phyloP scores from a whole-genome alignment of 2,113 vertebrate species.

The Odobenus rosmarus region DNA sequence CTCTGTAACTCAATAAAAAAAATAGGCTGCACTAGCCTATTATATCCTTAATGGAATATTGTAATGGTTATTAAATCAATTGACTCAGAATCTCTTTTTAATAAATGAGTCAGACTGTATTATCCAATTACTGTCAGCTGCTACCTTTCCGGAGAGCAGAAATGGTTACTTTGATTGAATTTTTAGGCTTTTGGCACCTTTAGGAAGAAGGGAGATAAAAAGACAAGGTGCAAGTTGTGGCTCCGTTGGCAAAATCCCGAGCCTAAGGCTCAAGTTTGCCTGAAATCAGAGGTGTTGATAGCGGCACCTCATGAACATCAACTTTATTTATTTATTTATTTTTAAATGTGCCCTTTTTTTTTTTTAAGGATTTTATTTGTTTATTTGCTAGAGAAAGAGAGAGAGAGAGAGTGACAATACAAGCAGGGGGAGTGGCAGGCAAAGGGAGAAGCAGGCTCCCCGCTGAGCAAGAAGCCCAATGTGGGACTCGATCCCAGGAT shows the following conservation, averaged over 20 bases:
- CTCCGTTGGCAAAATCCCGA: not conserved
- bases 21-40: constrained; percentile 83
- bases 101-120: constrained; percentile 89
- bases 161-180: constrained; percentile 86
- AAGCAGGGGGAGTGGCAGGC: no score
- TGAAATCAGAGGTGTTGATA: not conserved
- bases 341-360: no score
- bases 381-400: no score
- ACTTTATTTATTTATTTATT: not conserved
- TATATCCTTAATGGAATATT: constrained; percentile 89
- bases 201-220: not conserved
- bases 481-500: no score
- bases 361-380: no score
- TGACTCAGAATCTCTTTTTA: constrained; percentile 89
- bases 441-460: no score
- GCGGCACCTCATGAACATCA: not conserved
- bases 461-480: no score
- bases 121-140: constrained; percentile 88
- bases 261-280: not conserved
- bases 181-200: constrained; percentile 84
- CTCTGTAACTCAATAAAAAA: constrained; percentile 86
- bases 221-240: not conserved
- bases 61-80: constrained; percentile 90
- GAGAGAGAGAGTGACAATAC: no score
- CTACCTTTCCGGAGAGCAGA: constrained; percentile 86